Evolutionary conservation across 1,140 invertebrate genomes (phyloP), one percentile per base, ranked within the genome.

Genomic region (Nilaparvata lugens): DNA sequence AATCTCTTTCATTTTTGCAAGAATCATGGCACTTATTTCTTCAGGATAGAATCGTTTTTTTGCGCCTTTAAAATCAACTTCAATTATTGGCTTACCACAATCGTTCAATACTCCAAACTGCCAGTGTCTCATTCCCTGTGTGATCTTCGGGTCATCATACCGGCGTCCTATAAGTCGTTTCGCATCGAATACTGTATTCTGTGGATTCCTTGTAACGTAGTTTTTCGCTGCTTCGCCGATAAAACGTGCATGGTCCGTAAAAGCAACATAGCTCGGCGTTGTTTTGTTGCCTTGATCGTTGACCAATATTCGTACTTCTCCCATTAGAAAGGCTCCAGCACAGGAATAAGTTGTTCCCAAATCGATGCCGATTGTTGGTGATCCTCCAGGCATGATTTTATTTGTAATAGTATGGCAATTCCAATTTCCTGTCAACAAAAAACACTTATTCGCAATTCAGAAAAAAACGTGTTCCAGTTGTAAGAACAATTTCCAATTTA

Each of bases 211-310:
- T 69, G 89, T 88, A 64, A 91, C 88, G 76, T 93, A 89, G 74
- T 97, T 97, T 75, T 97, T 97, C 67, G 95, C 95, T 61, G 94
- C 93, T 82, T 97, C 95, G 60, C 95, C 95, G 74, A 97, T 95
- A 65, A 97, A 85, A 76, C 95, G 88, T 75, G 97, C 95, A 5
- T 89, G 94, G 70, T 98, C 95, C 55, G 93, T 97, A 80, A 98
- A 97, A 62, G 94, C 94, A 48, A 98, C 95, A 82, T 97, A 97
- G 60, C 90, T 93, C 55, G 95, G 95, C 59, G 95, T 98, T 38
- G 95, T 98, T 69, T 94, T 81, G 79, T 98, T 98, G 72, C 94
- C 95, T 75, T 98, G 93, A 76, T 97, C 94, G 73, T 97, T 97
- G 67, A 94, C 93, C 75, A 97, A 96, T 71, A 97, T 97, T 81